These are phyloP conservation scores for Epinotia brunnichana DNA, from an alignment of 2,888 invertebrate genomes.

Conservation along the genomic window DNA sequence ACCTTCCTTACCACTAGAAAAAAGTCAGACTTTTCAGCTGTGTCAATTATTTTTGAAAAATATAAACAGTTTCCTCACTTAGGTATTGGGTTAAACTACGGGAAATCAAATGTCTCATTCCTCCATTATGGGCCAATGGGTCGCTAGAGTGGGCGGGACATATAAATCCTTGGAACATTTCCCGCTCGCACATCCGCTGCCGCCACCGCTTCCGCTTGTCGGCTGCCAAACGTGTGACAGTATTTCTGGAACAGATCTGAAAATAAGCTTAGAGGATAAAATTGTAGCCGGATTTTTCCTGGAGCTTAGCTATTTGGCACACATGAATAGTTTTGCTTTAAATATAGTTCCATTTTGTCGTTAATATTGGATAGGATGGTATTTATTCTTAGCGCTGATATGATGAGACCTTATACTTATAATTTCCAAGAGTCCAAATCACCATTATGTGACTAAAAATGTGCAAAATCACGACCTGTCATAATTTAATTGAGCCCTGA, in stretches of 20 bases:
- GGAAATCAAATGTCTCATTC: constrained; percentile 32
- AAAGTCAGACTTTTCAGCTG: too few species aligned
- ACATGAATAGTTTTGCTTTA: neutral
- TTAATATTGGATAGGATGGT: neutral
- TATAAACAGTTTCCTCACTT: too few species aligned
- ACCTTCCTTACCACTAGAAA: too few species aligned
- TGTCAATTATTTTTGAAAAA: too few species aligned
- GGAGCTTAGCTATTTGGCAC: neutral
- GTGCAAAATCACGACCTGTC: too few species aligned
- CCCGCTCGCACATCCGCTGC: constrained; percentile 28
- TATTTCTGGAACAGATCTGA: constrained; percentile 15
- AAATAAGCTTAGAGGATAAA: constrained; percentile 1
- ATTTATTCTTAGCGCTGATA: neutral
- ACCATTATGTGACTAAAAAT: too few species aligned
- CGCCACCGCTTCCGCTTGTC: constrained; percentile 33
- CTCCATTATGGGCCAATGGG: constrained; percentile 26
- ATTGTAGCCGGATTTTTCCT: neutral
- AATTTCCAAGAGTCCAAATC: too few species aligned
- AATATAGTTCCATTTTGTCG: neutral
- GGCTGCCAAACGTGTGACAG: constrained; percentile 22
- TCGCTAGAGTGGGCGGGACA: constrained; percentile 28
- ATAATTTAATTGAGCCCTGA: too few species aligned
- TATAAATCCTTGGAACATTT: constrained; percentile 29
- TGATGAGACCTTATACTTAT: too few species aligned
- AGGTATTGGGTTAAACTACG: too few species aligned